These are phyloP conservation scores for Pseudomyrmex cubaensis DNA, from an alignment of 1,140 invertebrate genomes.

Conservation along the genomic window DNA sequence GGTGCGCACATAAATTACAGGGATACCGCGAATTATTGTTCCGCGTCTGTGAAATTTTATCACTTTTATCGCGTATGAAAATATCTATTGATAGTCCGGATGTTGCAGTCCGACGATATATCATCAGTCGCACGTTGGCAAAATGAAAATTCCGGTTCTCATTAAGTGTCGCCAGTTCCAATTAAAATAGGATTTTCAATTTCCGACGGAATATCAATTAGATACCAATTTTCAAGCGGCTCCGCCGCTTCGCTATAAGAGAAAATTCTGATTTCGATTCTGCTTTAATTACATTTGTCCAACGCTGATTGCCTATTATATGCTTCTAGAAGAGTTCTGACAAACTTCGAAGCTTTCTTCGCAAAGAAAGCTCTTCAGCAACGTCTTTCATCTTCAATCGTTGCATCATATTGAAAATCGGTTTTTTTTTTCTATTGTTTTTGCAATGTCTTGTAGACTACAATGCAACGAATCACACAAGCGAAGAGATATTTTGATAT, in stretches of 20 bases:
- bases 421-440: background rate
- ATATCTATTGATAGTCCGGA: background rate
- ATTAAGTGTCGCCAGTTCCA: constrained; percentile 43
- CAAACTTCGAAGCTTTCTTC: constrained; percentile 10
- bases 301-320: constrained; percentile 59
- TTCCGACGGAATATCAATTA: constrained; percentile 65
- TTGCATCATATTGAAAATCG: background rate
- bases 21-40: constrained; percentile 18
- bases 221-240: constrained; percentile 48
- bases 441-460: background rate
- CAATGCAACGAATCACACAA: constrained; percentile 1
- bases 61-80: constrained; percentile 26
- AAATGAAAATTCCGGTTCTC: constrained; percentile 53
- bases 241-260: background rate
- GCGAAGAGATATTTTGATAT: background rate
- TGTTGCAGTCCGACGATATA: background rate
- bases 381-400: constrained; percentile 16
- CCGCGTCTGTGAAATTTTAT: constrained; percentile 33
- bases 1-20: constrained; percentile 59
- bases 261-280: constrained; percentile 54
- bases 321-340: constrained; percentile 24
- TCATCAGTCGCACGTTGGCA: background rate
- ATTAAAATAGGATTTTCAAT: constrained; percentile 57
- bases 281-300: constrained; percentile 62
- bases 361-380: constrained; percentile 26